Conservation (phyloP, 2,797 vertebrate genomes). For the Eurystomus glaucurus region DNA sequence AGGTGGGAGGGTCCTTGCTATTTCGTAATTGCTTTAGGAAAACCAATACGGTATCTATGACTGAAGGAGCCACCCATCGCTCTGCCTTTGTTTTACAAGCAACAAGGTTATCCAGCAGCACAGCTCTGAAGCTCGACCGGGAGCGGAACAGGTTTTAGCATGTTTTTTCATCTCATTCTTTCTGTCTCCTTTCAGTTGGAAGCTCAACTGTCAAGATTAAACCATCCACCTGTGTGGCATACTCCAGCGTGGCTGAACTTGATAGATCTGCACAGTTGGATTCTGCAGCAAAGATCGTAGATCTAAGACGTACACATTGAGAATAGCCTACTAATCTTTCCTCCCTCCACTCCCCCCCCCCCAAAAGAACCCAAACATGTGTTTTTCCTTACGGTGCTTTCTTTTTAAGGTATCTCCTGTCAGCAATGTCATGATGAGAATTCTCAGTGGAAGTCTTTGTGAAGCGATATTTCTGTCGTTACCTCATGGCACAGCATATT, state of each 20-base stretch:
- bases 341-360: not conserved
- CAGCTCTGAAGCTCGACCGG: constrained; percentile 23
- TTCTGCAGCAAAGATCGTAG: constrained; percentile 63
- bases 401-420: constrained; percentile 53
- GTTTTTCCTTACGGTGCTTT: constrained; percentile 42
- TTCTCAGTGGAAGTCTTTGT: constrained; percentile 41
- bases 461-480: not conserved
- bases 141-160: constrained; percentile 63
- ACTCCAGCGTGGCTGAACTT: constrained; percentile 74
- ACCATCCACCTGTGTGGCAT: constrained; percentile 80
- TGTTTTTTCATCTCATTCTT: constrained; percentile 72
- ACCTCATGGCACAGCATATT: not conserved
- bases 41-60: not conserved
- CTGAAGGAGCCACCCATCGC: not conserved
- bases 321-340: constrained; percentile 54
- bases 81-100: constrained; percentile 41
- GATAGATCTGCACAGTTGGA: constrained; percentile 73
- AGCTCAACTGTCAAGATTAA: constrained; percentile 75
- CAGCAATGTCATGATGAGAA: constrained; percentile 31
- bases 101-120: constrained; percentile 33
- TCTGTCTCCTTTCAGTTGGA: constrained; percentile 68
- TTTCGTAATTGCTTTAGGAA: constrained; percentile 24
- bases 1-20: not conserved
- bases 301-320: not conserved
- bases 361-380: constrained; percentile 14